These are phyloP conservation scores for Leptosomus discolor DNA, from an alignment of 2,113 vertebrate genomes.

Conservation along the genomic window DNA sequence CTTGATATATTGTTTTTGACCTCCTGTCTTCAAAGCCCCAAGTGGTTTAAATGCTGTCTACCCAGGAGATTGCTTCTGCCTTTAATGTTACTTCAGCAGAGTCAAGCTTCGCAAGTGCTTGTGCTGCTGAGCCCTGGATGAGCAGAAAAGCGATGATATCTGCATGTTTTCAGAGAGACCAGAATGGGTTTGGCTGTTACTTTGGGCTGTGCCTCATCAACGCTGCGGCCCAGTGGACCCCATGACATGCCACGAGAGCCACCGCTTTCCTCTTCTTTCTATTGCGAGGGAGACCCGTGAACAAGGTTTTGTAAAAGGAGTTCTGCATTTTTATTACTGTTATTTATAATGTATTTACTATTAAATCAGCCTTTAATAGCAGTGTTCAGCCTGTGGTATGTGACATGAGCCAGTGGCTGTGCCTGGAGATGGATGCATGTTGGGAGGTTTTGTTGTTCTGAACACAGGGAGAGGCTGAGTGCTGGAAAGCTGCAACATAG, in stretches of 20 bases:
- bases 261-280: neutral
- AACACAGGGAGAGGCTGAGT: neutral
- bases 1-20: conserved; percentile 33
- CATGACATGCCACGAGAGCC: neutral
- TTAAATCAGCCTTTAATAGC: neutral
- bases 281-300: neutral
- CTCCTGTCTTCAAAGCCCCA: conserved; percentile 36
- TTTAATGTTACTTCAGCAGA: conserved; percentile 6
- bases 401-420: neutral
- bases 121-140: neutral
- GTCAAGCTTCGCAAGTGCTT: neutral
- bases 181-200: neutral
- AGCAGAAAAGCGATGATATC: neutral
- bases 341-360: neutral
- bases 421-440: neutral
- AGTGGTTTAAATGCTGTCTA: neutral
- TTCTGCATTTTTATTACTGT: neutral
- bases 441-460: neutral
- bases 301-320: neutral
- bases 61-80: neutral
- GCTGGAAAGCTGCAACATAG: neutral
- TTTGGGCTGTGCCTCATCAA: neutral
- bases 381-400: neutral
- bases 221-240: neutral
- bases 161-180: neutral